Percentiles rank a stretch among this genome's conserved stretches.
Evolutionary conservation across 2,888 invertebrate genomes (phyloP).

Genomic region (Alloscopus bannaensis): DNA sequence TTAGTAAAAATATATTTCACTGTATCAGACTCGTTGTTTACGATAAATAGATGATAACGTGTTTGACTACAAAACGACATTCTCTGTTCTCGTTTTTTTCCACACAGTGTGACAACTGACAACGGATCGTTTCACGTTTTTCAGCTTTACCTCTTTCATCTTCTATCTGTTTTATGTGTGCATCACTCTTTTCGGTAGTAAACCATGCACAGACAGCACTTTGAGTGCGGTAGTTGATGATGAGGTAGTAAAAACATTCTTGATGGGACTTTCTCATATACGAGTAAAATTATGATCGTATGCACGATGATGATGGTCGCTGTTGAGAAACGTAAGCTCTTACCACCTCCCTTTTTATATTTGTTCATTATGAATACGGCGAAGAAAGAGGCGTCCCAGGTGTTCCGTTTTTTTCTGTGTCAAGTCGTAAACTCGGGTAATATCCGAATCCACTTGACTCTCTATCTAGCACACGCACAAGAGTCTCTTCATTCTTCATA

Average conservation of each 20-base stretch:
- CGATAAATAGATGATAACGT: not conserved
- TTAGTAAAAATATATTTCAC: not conserved
- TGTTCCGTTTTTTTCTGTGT: conserved; percentile 1
- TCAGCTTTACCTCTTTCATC: not conserved
- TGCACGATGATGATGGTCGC: not conserved
- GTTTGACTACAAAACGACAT: not conserved
- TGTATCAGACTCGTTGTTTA: not conserved
- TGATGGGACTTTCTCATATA: not conserved
- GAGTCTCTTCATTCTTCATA: too few relatives aligned
- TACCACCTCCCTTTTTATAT: not conserved
- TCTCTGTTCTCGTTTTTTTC: not conserved
- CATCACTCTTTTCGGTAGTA: conserved; percentile 16
- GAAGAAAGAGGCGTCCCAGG: conserved; percentile 13
- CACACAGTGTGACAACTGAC: not conserved
- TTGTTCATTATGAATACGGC: conserved; percentile 7
- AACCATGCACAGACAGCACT: conserved; percentile 7
- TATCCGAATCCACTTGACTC: too few relatives aligned
- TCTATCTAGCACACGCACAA: too few relatives aligned
- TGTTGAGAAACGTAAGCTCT: not conserved
- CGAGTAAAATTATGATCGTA: conserved; percentile 8
- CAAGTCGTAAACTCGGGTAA: conserved; percentile 12
- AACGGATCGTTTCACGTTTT: not conserved
- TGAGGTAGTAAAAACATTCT: not conserved
- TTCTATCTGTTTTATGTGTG: conserved; percentile 3
- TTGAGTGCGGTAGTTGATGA: conserved; percentile 7